phyloP scores from a whole-genome alignment of 2,797 vertebrate genomes.

The Sphenopsis melanotis region DNA sequence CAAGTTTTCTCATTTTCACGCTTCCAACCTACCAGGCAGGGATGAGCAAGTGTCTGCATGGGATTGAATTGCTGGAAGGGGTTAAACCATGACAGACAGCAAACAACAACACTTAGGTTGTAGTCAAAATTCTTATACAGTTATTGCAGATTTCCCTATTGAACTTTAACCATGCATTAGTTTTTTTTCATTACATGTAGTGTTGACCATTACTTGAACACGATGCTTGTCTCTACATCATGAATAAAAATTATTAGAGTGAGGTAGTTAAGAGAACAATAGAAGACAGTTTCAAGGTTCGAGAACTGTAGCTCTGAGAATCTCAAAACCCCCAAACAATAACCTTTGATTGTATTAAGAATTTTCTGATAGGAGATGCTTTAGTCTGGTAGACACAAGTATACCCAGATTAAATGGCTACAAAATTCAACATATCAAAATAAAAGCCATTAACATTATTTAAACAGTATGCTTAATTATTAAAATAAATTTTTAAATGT shows the following conservation, averaged over 20 bases:
- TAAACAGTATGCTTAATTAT: not conserved
- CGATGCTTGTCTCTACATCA: not conserved
- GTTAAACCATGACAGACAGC: not conserved
- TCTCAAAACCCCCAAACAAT: not conserved
- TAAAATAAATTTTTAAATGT: not conserved
- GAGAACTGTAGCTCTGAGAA: not conserved
- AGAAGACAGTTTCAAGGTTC: not conserved
- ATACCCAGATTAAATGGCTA: not conserved
- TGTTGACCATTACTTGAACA: not conserved
- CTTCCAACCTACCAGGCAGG: rapidly evolving
- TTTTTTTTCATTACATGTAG: not conserved
- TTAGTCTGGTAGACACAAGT: not conserved
- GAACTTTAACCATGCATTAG: not conserved
- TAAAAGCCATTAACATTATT: not conserved
- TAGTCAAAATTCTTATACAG: not conserved
- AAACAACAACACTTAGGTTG: not conserved
- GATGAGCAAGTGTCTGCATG: not conserved
- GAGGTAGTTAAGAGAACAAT: not conserved
- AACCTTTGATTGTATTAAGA: not conserved
- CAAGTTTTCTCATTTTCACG: not conserved
- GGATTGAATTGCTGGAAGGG: rapidly evolving
- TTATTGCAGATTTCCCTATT: not conserved
- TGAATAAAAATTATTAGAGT: not conserved
- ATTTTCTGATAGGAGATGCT: not conserved
- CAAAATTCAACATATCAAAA: not conserved